These are phyloP conservation scores for Thaumetopoea pityocampa DNA, from an alignment of 1,140 invertebrate species.

Conservation along the genomic window DNA sequence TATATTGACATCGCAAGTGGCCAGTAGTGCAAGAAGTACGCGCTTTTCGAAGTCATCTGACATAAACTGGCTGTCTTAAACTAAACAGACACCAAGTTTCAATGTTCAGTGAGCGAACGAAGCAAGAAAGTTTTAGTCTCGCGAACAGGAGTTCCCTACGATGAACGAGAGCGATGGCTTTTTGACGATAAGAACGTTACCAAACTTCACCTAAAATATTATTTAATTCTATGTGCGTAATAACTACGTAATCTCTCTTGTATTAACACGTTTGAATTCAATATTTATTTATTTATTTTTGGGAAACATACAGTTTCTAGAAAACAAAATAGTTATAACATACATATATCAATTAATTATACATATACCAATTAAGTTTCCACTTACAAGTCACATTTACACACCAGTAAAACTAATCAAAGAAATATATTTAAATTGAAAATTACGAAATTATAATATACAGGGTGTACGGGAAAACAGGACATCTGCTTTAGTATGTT, in stretches of 20 bases:
- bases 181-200: slow-evolving; percentile 23
- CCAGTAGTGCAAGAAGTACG: slow-evolving; percentile 35
- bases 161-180: too few relatives aligned
- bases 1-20: slow-evolving; percentile 29
- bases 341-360: too few relatives aligned
- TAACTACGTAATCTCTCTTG: slow-evolving; percentile 1
- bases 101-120: slow-evolving; percentile 33
- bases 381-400: too few relatives aligned
- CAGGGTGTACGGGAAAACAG: too few relatives aligned
- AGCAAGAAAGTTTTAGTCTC: slow-evolving; percentile 43
- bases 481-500: too few relatives aligned
- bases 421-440: too few relatives aligned
- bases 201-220: slow-evolving; percentile 9
- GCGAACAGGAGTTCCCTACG: slow-evolving; percentile 25
- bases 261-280: slow-evolving; percentile 3
- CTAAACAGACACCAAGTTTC: slow-evolving; percentile 52
- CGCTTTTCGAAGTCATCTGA: slow-evolving; percentile 49
- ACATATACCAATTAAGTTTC: too few relatives aligned
- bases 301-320: too few relatives aligned
- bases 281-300: too few relatives aligned
- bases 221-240: slow-evolving; percentile 2
- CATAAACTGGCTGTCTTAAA: slow-evolving; percentile 50
- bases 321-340: too few relatives aligned
- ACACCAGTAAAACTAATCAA: too few relatives aligned
- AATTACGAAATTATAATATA: too few relatives aligned